Conservation (phyloP, 1,140 invertebrate genomes). For the Pseudomyrmex cubaensis region DNA sequence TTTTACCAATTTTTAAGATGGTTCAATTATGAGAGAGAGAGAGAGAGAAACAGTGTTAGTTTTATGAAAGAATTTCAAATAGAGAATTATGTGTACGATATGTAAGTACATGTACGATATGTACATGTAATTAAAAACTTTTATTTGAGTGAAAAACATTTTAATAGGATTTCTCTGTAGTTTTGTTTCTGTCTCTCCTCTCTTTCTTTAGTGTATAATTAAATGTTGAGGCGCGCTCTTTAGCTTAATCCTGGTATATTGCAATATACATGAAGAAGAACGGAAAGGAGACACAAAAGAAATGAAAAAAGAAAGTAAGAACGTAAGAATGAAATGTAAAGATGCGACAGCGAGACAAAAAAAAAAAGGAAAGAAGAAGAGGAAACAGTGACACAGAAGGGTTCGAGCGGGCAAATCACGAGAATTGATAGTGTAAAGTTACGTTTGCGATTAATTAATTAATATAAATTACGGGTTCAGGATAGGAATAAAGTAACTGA, state of each 20-base stretch:
- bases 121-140: background rate
- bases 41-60: background rate
- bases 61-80: background rate
- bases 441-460: conserved; percentile 24
- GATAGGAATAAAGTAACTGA: conserved; percentile 14
- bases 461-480: conserved; percentile 5
- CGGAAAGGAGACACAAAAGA: conserved; percentile 6
- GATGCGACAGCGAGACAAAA: background rate
- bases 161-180: background rate
- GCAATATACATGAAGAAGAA: conserved; percentile 18
- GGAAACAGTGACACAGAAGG: background rate
- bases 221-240: conserved; percentile 21
- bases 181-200: background rate
- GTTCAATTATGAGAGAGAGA: no score
- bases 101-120: background rate
- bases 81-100: background rate
- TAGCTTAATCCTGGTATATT: conserved; percentile 44
- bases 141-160: conserved; percentile 11
- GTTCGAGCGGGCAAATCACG: conserved; percentile 18
- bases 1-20: no score
- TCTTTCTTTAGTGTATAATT: background rate
- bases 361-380: background rate
- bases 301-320: conserved; percentile 6
- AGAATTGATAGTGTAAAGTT: conserved; percentile 32
- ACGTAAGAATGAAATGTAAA: conserved; percentile 41